Conservation (phyloP, 2,113 vertebrate species). For the Plectropomus leopardus region DNA sequence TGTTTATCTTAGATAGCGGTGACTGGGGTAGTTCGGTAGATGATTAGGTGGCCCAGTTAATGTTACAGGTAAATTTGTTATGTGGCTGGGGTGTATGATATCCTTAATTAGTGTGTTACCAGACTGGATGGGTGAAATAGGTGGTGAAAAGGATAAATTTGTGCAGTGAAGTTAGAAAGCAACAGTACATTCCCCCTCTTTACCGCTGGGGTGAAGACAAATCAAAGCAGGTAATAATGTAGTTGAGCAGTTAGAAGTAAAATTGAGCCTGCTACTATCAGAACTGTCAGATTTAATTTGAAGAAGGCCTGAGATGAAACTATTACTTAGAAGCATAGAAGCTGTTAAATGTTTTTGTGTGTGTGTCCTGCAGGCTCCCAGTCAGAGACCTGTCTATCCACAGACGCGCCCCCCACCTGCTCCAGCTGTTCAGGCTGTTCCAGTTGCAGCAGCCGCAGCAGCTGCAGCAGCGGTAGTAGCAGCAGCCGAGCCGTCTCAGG, state of each 20-base stretch:
- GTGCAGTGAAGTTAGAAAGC: no score
- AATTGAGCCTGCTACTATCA: not conserved
- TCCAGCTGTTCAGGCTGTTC: conserved; percentile 50
- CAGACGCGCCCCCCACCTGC: conserved; percentile 71
- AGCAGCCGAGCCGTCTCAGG: conserved; percentile 69
- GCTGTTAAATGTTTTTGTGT: conserved; percentile 4
- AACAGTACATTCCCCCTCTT: no score
- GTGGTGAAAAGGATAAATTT: no score
- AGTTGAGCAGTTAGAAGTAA: not conserved
- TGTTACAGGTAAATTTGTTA: no score
- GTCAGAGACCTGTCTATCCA: conserved; percentile 70
- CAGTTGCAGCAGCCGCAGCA: conserved; percentile 30
- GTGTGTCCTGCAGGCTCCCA: conserved; percentile 46
- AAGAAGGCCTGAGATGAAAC: not conserved
- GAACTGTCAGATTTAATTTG: not conserved
- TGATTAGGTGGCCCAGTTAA: not conserved
- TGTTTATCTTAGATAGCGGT: not conserved
- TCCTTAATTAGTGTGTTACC: no score
- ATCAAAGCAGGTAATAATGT: no score
- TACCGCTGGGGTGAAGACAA: no score
- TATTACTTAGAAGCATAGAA: not conserved
- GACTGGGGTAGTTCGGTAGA: not conserved
- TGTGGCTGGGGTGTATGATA: no score
- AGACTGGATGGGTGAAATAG: no score
- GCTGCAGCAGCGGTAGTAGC: conserved; percentile 30